These are phyloP conservation scores for Ophonus ardosiacus DNA, from an alignment of 2,888 invertebrate species.

Conservation along the genomic window DNA sequence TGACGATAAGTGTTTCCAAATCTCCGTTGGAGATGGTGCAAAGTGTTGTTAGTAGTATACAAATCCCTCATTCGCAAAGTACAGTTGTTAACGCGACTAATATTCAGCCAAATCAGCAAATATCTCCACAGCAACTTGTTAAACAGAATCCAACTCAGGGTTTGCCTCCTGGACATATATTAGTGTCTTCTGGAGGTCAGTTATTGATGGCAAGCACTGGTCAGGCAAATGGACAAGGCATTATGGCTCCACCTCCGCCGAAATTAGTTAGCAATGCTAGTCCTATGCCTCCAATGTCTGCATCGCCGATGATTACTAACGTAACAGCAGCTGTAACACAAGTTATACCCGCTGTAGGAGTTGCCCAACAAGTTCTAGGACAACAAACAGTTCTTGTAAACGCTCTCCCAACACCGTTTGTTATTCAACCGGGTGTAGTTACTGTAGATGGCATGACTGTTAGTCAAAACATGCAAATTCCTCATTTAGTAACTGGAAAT, in stretches of 20 bases:
- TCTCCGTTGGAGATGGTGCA: slow-evolving; percentile 88
- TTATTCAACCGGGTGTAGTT: slow-evolving; percentile 88
- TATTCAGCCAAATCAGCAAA: slow-evolving; percentile 73
- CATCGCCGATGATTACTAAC: slow-evolving; percentile 81
- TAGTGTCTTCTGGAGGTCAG: slow-evolving; percentile 87
- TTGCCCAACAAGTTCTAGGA: slow-evolving; percentile 83
- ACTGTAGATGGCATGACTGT: slow-evolving; percentile 85
- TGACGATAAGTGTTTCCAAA: slow-evolving; percentile 76
- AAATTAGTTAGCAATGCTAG: slow-evolving; percentile 75
- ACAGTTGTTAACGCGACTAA: slow-evolving; percentile 67
- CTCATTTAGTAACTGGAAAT: slow-evolving; percentile 83
- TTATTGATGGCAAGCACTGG: slow-evolving; percentile 81
- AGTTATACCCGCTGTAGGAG: slow-evolving; percentile 81
- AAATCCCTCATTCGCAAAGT: slow-evolving; percentile 77
- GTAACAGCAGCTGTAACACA: slow-evolving; percentile 82
- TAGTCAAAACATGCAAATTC: slow-evolving; percentile 83
- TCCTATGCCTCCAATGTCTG: slow-evolving; percentile 80
- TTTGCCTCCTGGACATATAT: slow-evolving; percentile 82
- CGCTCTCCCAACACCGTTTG: slow-evolving; percentile 86
- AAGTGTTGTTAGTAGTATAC: slow-evolving; percentile 85
- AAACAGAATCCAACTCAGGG: slow-evolving; percentile 76
- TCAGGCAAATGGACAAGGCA: slow-evolving; percentile 77
- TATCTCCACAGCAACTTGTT: slow-evolving; percentile 74
- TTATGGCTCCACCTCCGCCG: slow-evolving; percentile 83
- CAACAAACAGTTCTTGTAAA: slow-evolving; percentile 90